phyloP scores from a whole-genome alignment of 2,888 invertebrate species.

The Cantharis nigra region DNA sequence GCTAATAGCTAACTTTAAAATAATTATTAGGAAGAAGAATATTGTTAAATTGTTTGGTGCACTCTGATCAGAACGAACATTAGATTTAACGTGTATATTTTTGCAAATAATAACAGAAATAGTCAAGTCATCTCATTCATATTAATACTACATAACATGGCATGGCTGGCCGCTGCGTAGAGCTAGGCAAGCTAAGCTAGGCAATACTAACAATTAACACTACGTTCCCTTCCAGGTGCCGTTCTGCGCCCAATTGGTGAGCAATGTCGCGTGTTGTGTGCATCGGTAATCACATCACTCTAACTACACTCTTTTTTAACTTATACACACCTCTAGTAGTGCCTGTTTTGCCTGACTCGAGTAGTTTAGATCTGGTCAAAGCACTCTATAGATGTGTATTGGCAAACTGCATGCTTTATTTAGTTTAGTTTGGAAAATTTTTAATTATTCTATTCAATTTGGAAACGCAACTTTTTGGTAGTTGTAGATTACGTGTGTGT shows the following conservation, averaged over 20 bases:
- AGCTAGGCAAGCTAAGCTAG: slow-evolving; percentile 54
- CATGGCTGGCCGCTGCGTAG: slow-evolving; percentile 53
- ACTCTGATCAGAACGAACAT: background rate
- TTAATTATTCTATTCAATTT: background rate
- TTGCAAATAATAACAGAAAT: background rate
- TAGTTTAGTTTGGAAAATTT: slow-evolving; percentile 12
- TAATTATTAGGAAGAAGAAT: too few species aligned
- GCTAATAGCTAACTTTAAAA: too few species aligned
- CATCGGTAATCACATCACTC: slow-evolving; percentile 90
- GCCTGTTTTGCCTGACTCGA: slow-evolving; percentile 46
- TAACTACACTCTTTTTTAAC: slow-evolving; percentile 53
- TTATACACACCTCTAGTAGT: slow-evolving; percentile 57
- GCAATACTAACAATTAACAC: slow-evolving; percentile 60
- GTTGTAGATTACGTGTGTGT: slow-evolving; percentile 37
- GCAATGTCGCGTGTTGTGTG: slow-evolving; percentile 94
- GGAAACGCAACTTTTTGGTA: slow-evolving; percentile 14
- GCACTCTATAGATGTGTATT: slow-evolving; percentile 57
- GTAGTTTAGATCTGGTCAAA: slow-evolving; percentile 34
- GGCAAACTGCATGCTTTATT: slow-evolving; percentile 40
- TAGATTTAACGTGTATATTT: background rate
- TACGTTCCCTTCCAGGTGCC: slow-evolving; percentile 76
- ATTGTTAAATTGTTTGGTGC: background rate
- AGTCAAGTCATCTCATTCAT: background rate
- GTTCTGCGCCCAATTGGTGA: slow-evolving; percentile 93
- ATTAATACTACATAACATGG: slow-evolving; percentile 36